Evolutionary conservation across 2,113 vertebrate genomes (phyloP), one percentile per base, ranked within the genome.

Genomic region (Phalacrocorax carbo): DNA sequence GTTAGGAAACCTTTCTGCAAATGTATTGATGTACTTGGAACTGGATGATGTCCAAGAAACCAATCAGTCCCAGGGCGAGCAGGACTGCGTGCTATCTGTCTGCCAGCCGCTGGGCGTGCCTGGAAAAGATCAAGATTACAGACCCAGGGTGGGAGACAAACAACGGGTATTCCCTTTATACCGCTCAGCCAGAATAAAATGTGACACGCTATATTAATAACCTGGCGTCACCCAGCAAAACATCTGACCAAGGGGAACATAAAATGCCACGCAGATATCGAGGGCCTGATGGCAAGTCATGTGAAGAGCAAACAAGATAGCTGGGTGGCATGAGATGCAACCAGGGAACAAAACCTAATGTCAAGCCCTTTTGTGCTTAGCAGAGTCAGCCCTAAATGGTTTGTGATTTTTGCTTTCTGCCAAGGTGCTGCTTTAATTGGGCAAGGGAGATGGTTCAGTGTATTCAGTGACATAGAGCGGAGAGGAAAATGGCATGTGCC

Each of bases 401-500:
- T 3, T 6, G 42, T 5, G 76, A 23, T 3, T 19, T 19, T 3
- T 19, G 15, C 48, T 22, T 21, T 5, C 30, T 68, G 93, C 95
- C 92, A 58, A 54, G 80, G 76, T 4, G 11, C 58, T 51, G 61
- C 93, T 78, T 79, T n/a, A 75, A 25, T 14, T 69, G 92, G 93
- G 68, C 92, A 86, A 15, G 25, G 44, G 84, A 79, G 72, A 57
- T 29, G 1, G 52, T 0, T 38, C 44, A 29, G 40, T 3, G 7
- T 3, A 14, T 1, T 23, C n/a, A 4, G 2, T 5, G 42, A 7
- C 40, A 46, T 2, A 2, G 20, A 44, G n/a, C 1, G 0, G 62
- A 51, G 51, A 44, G 34, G 75, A 9, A 29, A 16, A 26, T 8
- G 69, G 85, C 9, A 23, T 2, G 54, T 55, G 87, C 73, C 81